Evolutionary conservation across 2,113 vertebrate genomes (phyloP), one percentile per base, ranked within the genome.

Genomic region (Carassius carassius): DNA sequence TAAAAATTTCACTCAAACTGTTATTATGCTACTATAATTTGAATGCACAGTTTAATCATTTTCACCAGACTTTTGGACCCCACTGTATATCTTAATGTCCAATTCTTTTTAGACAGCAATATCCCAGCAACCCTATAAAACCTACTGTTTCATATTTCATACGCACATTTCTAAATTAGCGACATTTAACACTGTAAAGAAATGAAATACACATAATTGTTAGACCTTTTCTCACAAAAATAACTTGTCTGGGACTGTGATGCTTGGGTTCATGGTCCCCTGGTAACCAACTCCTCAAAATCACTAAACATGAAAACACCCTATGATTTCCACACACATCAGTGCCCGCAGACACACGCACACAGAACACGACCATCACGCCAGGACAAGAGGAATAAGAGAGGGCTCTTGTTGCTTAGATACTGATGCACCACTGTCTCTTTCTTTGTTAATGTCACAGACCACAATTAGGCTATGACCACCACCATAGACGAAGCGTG

Each of bases 331-430:
- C 44, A 47, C 41, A 37, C 25, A 10, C 25, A 54, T 44, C 67
- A 74, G 37, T 13, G 49, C 73, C 72, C 21, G 25, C 12, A 37
- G 41, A 86, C 13, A 47, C 21, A 19, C 29, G 32, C 49, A 67
- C 13, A 49, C 72, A 82, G 58, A 60, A 90, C 13, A 83, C 16
- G 25, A 76, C 77, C 56, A 56, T 83, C 86, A 88, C 79, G 56
- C 77, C 73, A 89, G 73, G 84, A 89, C 87, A 86, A 70, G 80
- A 85, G 56, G 77, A 90, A 88, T 74, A 88, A 80, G 82, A 35
- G 58, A 88, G 79, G 87, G 73, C 81, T 85, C 86, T 74, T 93
- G 93, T 95, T 95, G 94, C 94, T 94, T 95, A 93, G 94, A 93
- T 90, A 94, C 93, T 91, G 90, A 91, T 89, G 90, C 92, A 92